phyloP scores from a whole-genome alignment of 1,140 invertebrate species.

The Monomorium pharaonis region DNA sequence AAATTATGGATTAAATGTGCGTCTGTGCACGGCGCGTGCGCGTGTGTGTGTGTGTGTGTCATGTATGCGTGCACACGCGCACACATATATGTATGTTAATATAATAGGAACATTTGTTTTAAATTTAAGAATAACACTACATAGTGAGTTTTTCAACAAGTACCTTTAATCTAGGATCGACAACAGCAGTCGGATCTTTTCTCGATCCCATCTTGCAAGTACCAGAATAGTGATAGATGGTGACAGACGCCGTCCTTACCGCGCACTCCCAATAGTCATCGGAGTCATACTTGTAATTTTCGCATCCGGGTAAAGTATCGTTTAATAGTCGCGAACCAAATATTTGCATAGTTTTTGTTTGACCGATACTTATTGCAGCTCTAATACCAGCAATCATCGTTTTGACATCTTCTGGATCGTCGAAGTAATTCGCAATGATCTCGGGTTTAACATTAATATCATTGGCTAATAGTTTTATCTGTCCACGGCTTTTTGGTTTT shows the following conservation, averaged over 20 bases:
- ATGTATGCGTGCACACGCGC: too few relatives aligned
- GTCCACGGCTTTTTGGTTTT: slow-evolving; percentile 91
- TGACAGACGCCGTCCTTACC: slow-evolving; percentile 88
- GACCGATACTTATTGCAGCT: slow-evolving; percentile 86
- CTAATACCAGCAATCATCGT: slow-evolving; percentile 88
- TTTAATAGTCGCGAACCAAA: slow-evolving; percentile 87
- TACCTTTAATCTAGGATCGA: slow-evolving; percentile 88
- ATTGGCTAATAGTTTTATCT: slow-evolving; percentile 88
- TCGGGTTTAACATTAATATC: slow-evolving; percentile 91
- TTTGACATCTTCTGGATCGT: slow-evolving; percentile 88
- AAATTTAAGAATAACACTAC: background rate
- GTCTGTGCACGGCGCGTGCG: background rate
- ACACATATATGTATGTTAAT: too few relatives aligned
- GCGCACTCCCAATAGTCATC: slow-evolving; percentile 92
- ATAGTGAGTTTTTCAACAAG: background rate
- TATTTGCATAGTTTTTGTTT: slow-evolving; percentile 87
- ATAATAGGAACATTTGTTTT: background rate
- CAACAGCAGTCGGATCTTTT: slow-evolving; percentile 89
- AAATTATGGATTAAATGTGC: background rate
- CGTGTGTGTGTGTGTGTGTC: background rate
- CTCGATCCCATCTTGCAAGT: slow-evolving; percentile 94
- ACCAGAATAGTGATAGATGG: slow-evolving; percentile 92
- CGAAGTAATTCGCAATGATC: slow-evolving; percentile 93
- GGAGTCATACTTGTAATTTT: slow-evolving; percentile 87
- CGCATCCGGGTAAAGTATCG: slow-evolving; percentile 88